These are phyloP conservation scores for Phoenicopterus ruber DNA, from an alignment of 2,113 vertebrate species.

Conservation along the genomic window DNA sequence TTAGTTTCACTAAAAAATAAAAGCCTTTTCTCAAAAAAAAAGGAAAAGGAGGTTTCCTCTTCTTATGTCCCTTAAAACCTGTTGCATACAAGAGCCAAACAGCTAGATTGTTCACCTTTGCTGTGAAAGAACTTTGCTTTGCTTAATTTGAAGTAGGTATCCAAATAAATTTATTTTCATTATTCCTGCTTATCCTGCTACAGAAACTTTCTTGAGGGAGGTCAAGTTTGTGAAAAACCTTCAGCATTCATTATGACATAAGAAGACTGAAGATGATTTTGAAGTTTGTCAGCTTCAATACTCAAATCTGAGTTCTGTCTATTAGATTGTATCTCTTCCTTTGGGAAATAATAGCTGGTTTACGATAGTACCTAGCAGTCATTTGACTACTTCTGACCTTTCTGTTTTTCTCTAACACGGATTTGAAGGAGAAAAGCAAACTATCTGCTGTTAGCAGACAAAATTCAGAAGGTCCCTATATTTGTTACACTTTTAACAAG, in stretches of 20 bases:
- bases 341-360: neutral
- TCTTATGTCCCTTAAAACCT: neutral
- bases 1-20: neutral
- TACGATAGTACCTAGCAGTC: neutral
- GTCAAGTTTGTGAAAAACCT: neutral
- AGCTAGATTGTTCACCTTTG: neutral
- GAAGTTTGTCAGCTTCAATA: neutral
- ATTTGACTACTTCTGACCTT: neutral
- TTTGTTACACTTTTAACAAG: neutral
- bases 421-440: neutral
- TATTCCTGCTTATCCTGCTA: neutral
- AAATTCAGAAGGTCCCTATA: neutral
- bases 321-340: neutral
- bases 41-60: neutral
- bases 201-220: neutral
- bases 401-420: neutral
- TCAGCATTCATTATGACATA: neutral
- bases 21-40: neutral
- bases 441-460: neutral
- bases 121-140: neutral
- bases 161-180: neutral
- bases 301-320: neutral
- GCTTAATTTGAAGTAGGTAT: neutral
- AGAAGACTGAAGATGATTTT: neutral
- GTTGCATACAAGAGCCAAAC: neutral